These are phyloP conservation scores for Sminthurinus signatus DNA, from an alignment of 1,140 invertebrate genomes.

Conservation along the genomic window DNA sequence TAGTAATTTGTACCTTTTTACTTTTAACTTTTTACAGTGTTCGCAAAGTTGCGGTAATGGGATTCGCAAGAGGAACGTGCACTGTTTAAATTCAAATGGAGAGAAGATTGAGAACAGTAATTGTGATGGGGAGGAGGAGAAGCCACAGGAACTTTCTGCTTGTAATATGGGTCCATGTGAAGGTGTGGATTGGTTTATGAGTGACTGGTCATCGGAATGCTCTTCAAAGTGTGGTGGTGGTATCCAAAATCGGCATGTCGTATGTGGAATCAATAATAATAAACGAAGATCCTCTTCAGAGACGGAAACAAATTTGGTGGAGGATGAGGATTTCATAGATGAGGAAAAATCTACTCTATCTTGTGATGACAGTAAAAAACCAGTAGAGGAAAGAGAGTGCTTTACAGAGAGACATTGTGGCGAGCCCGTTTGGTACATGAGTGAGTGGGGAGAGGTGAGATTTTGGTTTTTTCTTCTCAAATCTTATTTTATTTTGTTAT, in stretches of 20 bases:
- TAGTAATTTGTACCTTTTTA: too few species aligned
- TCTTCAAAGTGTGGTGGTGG: constrained; percentile 56
- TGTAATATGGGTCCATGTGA: constrained; percentile 50
- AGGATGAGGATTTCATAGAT: constrained; percentile 41
- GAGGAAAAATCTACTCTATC: constrained; percentile 15
- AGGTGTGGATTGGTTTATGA: constrained; percentile 37
- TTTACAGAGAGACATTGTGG: constrained; percentile 56
- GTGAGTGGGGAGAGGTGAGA: constrained; percentile 58
- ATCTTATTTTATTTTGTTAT: too few species aligned
- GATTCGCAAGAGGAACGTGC: constrained; percentile 46
- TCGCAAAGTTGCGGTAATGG: constrained; percentile 52
- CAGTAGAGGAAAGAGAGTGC: constrained; percentile 55
- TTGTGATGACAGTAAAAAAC: constrained; percentile 53
- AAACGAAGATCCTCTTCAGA: constrained; percentile 2
- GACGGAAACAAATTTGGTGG: constrained; percentile 34
- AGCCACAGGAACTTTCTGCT: constrained; percentile 45
- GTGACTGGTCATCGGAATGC: constrained; percentile 43
- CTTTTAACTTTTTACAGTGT: too few species aligned
- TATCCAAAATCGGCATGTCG: constrained; percentile 56
- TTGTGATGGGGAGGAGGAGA: constrained; percentile 42
- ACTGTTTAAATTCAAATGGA: constrained; percentile 44
- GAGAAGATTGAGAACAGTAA: constrained; percentile 37
- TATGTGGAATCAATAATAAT: constrained; percentile 49
- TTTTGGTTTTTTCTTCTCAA: too few species aligned
- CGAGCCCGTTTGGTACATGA: constrained; percentile 58